Evolutionary conservation across 2,797 vertebrate genomes (phyloP), one percentile per base, ranked within the genome.

Genomic region (Babyrousa celebensis): DNA sequence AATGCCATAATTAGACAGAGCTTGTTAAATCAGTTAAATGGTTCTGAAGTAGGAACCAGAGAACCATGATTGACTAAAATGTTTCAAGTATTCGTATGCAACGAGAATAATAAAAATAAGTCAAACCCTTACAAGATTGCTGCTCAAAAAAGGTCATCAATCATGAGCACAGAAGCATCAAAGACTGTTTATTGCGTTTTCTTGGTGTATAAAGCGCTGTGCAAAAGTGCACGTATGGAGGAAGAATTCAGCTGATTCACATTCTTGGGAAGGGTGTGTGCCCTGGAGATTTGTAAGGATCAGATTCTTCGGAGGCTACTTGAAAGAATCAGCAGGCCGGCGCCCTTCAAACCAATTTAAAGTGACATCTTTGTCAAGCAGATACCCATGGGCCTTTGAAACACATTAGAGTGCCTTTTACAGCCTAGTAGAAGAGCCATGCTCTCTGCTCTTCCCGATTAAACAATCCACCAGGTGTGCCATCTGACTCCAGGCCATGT

Each of bases 1-100:
- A 98, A 95, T 82, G 80, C 14, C 96, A 29, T 96, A 96, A 96
- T 96, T 97, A 96, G 86, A 36, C 95, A 74, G 85, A 92, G 77
- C 87, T 98, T 97, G 97, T 98, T 98, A 98, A 97, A 86, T 97
- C 96, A 90, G 95, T 80, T 97, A 87, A 98, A 97, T 70, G 91
- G 94, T 94, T 95, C 84, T 97, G 90, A 78, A 96, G 86, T 89
- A 89, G 92, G 83, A 92, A 77, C 65, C 40, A 89, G 96, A 97
- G 94, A 90, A 56, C 77, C 80, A 32, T 96, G 93, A 93, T 96
- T 97, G 96, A 86, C 85, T 92, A 90, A 92, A 40, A 97, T 80
- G 89, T 86, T 23, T 88, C 89, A 95, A 96, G 75, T 75, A 82
- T 89, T 58, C 95, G 71, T 62, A 92, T 96, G 88, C 87, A 93